phyloP scores from a whole-genome alignment of 2,797 vertebrate genomes.

The Neopelma chrysocephalum region DNA sequence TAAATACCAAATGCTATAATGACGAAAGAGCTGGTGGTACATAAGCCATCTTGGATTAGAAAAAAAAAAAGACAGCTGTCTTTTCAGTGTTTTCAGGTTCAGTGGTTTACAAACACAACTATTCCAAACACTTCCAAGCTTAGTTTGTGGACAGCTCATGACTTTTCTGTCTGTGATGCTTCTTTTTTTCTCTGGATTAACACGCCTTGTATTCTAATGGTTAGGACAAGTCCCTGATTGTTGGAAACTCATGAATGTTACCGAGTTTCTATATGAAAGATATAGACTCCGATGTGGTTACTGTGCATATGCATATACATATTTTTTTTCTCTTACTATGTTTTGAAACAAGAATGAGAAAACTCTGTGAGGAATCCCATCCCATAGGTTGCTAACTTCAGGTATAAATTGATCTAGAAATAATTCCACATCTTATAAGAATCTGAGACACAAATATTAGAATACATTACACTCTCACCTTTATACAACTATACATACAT shows the following conservation, averaged over 20 bases:
- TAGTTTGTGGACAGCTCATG: neutral
- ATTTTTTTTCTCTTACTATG: neutral
- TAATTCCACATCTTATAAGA: neutral
- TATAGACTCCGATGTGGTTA: rapidly evolving
- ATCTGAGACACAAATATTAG: neutral
- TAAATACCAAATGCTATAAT: neutral
- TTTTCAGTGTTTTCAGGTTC: neutral
- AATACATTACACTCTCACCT: neutral
- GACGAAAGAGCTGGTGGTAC: neutral
- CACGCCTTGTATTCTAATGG: neutral
- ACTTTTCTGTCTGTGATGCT: neutral
- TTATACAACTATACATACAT: neutral
- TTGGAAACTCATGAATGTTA: neutral
- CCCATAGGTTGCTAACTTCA: neutral
- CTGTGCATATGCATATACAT: neutral
- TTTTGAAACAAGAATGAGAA: neutral
- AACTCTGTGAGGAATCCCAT: neutral
- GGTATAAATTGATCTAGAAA: neutral
- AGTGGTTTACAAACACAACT: neutral
- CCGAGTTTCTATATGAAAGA: neutral
- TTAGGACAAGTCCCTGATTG: neutral
- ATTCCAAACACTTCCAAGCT: neutral
- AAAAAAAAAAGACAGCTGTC: neutral
- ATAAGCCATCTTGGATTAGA: neutral
- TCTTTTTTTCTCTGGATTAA: neutral